phyloP scores from a whole-genome alignment of 1,140 invertebrate species.

The Drosophila nikananu region DNA sequence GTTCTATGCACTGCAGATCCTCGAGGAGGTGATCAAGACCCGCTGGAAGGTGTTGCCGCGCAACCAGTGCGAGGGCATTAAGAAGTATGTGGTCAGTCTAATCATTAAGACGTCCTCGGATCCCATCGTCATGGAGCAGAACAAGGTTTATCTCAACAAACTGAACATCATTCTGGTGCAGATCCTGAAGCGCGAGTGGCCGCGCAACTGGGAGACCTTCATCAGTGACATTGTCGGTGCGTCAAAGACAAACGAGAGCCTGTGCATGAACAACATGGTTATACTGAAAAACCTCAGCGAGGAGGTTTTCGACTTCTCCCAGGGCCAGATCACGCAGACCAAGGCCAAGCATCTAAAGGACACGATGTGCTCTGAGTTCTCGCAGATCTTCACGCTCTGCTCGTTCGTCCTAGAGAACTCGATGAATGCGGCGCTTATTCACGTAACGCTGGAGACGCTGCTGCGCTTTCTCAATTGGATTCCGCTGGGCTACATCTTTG shows the following conservation, averaged over 20 bases:
- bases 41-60: conserved; percentile 99
- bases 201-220: conserved; percentile 99
- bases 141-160: conserved; percentile 99
- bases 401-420: conserved; percentile 99
- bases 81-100: conserved; percentile 99
- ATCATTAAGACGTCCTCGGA: conserved; percentile 99
- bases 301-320: conserved; percentile 99
- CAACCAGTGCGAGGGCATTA: conserved; percentile 99
- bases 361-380: conserved; percentile 99
- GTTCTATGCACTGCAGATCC: conserved; percentile 99
- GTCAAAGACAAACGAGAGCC: conserved; percentile 98
- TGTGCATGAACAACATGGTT: conserved; percentile 99
- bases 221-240: conserved; percentile 99
- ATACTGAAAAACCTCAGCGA: conserved; percentile 99
- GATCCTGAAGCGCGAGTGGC: conserved; percentile 99
- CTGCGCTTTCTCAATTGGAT: conserved; percentile 99
- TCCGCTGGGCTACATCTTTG: conserved; percentile 99
- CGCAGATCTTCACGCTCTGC: conserved; percentile 98
- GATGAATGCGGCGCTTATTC: conserved; percentile 97
- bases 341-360: conserved; percentile 99
- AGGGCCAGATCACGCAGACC: conserved; percentile 98
- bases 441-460: conserved; percentile 97
- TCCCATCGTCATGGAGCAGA: conserved; percentile 93
- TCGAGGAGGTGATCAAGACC: conserved; percentile 99
- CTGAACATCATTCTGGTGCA: conserved; percentile 99